These are phyloP conservation scores for Baccha elongata DNA, from an alignment of 2,888 invertebrate species.

Conservation along the genomic window DNA sequence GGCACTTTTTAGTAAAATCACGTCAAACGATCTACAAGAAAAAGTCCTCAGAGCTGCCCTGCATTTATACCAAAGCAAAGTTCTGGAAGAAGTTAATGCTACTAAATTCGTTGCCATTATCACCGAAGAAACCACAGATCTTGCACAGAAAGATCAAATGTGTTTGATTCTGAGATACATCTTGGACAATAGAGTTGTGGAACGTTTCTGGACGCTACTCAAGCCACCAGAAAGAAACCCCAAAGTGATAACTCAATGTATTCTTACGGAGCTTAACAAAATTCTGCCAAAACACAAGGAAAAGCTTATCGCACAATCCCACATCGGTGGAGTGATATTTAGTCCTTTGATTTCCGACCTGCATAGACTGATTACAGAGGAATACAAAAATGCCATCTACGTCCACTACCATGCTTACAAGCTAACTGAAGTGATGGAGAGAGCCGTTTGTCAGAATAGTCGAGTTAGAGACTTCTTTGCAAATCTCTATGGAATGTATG, in stretches of 20 bases:
- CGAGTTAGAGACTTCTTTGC: slow-evolving; percentile 60
- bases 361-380: slow-evolving; percentile 43
- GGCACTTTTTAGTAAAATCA: slow-evolving; percentile 34
- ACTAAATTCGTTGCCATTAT: slow-evolving; percentile 55
- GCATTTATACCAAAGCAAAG: slow-evolving; percentile 35
- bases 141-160: slow-evolving; percentile 50
- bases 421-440: slow-evolving; percentile 52
- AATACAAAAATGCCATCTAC: slow-evolving; percentile 61
- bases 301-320: slow-evolving; percentile 58
- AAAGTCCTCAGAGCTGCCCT: slow-evolving; percentile 41
- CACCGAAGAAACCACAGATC: slow-evolving; percentile 63
- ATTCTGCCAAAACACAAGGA: slow-evolving; percentile 48
- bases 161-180: slow-evolving; percentile 46
- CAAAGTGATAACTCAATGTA: slow-evolving; percentile 20
- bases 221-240: slow-evolving; percentile 29
- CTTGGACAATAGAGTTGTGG: slow-evolving; percentile 54
- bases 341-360: slow-evolving; percentile 54
- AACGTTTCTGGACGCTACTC: slow-evolving; percentile 53
- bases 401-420: slow-evolving; percentile 65
- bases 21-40: slow-evolving; percentile 32
- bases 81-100: slow-evolving; percentile 42
- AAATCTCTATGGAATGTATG: slow-evolving; percentile 57
- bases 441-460: slow-evolving; percentile 59
- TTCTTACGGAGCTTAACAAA: slow-evolving; percentile 30
- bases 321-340: slow-evolving; percentile 55